Evolutionary conservation across 2,113 vertebrate species (phyloP), one percentile per base, ranked within the genome.

Genomic region (Arenaria interpres): DNA sequence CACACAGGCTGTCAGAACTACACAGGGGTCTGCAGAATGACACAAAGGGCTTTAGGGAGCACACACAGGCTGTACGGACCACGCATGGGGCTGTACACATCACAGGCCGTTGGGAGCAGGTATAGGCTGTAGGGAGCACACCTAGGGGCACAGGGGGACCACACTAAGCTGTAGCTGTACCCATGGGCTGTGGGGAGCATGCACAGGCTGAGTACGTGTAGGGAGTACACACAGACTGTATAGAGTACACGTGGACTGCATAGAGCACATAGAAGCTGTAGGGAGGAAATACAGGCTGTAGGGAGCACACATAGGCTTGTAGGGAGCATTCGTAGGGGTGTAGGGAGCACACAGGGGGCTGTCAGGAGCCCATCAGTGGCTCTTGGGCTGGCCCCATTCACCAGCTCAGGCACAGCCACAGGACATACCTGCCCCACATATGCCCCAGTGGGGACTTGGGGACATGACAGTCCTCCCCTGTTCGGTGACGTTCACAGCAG

Each of bases 401-500:
- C 28, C 48, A 57, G 35, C n/a, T 27, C 25, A 51, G 50, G 25
- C 25, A 15, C 62, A 74, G 11, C 11, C 71, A 22, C 39, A 45
- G 54, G 20, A 39, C 41, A 46, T n/a, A 7, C 35, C 53, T 41
- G 69, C 53, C 37, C 59, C 64, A 45, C 80, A 35, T 19, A 14
- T n/a, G 17, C 25, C 35, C 56, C 4, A 13, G 43, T 2, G 2
- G 43, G 33, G 25, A 12, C 51, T 1, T n/a, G 76, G 66, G 84
- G 43, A 82, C 75, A 24, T 0, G 1, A 9, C 11, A 57, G 37
- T 14, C 33, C 30, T 45, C 50, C 72, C 48, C 45, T 27, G 27
- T 9, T 28, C 3, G 1, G 39, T 33, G 84, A 21, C 10, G 4
- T 33, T 4, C 32, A 33, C 16, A 6, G 48, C 1, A 2, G 3